Evolutionary conservation across 2,888 invertebrate species (phyloP), one percentile per base, ranked within the genome.

Genomic region (Fragum whitleyi): DNA sequence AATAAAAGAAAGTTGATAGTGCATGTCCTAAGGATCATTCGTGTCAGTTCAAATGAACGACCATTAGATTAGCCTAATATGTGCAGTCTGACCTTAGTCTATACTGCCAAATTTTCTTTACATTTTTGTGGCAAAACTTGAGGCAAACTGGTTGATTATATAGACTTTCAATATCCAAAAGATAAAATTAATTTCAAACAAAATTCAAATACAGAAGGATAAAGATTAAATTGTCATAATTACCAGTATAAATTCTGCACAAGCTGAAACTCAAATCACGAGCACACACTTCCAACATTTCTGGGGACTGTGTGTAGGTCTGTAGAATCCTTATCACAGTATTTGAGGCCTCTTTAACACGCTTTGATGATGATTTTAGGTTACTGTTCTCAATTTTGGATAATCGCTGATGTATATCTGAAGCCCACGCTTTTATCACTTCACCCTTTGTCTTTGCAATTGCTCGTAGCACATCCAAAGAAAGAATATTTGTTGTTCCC

Each of bases 401-500:
- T 42, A 94, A 71, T 70, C 90, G 90, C 5, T 70, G 68, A 3
- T 81, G 47, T 16, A 95, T 86, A 29, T 93, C 92, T 26, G 90
- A 81, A 11, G 89, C 81, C 68, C 94, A 93, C 0, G 94, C 92
- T 6, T 86, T 47, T 14, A 95, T 88, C 1, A 93, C 94, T 77
- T 93, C 90, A 7, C 95, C 95, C 53, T 94, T 90, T 1, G 93
- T 92, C 83, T 95, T 95, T 42, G 87, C 90, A 19, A 95, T 90
- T 2, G 95, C 95, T 71, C 95, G 91, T 7, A 95, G 91, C 5
- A 95, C 94, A 89, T 95, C 95, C 47, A 95, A 90, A 0, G 95
- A 94, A 53, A 95, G 90, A 51, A 95, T 94, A 88, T 95, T 95
- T 9, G 95, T 95, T 0, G 95, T 95, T 23, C 95, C 95, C 90